Evolutionary conservation across 2,113 vertebrate species (phyloP).

Genomic region (Polypterus bichir): DNA sequence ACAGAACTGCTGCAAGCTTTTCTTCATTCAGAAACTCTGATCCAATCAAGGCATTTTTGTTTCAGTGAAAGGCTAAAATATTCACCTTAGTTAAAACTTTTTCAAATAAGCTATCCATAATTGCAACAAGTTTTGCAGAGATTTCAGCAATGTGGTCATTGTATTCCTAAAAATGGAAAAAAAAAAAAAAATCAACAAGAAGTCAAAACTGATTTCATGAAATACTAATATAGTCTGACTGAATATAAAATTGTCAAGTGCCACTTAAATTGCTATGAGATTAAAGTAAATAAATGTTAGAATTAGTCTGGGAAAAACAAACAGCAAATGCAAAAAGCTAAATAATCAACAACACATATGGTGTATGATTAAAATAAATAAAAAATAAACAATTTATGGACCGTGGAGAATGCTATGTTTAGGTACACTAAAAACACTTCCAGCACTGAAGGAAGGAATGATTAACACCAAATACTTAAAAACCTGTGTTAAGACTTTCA

Average conservation of each 20-base stretch:
- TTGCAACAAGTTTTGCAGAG: slow-evolving; percentile 90
- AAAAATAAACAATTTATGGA: too few relatives aligned
- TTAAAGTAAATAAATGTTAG: background rate
- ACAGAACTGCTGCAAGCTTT: background rate
- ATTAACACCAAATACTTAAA: background rate
- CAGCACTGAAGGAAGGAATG: too few relatives aligned
- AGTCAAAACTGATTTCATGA: background rate
- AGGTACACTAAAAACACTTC: too few relatives aligned
- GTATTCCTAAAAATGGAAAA: slow-evolving; percentile 74
- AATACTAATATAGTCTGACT: background rate
- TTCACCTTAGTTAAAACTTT: slow-evolving; percentile 85
- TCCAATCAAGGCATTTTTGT: too few relatives aligned
- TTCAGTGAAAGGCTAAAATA: too few relatives aligned
- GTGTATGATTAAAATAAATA: too few relatives aligned
- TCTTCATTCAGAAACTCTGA: background rate
- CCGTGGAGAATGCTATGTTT: too few relatives aligned
- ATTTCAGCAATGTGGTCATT: slow-evolving; percentile 93
- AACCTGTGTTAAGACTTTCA: background rate
- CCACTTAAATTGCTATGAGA: background rate
- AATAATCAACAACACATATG: too few relatives aligned
- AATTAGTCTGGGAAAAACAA: too few relatives aligned
- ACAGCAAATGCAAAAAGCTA: too few relatives aligned
- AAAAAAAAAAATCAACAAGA: slow-evolving; percentile 20
- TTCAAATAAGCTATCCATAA: slow-evolving; percentile 95
- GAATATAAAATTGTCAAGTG: background rate